Conservation (phyloP, 2,888 invertebrate genomes). For the Geophilus truncorum region DNA sequence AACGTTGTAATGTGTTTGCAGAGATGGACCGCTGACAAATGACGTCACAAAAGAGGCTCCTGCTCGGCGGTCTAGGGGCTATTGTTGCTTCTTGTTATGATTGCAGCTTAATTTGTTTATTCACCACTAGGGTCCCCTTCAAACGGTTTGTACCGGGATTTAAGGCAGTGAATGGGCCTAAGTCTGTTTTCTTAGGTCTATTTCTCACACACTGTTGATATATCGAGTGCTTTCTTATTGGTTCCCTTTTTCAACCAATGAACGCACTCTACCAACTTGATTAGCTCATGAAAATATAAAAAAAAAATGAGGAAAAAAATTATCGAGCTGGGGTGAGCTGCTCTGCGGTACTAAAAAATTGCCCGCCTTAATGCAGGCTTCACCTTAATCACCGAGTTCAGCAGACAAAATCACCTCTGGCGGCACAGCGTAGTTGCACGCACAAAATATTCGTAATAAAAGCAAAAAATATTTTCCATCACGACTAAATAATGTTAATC, state of each 20-base stretch:
- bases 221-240: slow-evolving; percentile 5
- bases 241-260: background rate
- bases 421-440: too few relatives aligned
- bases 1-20: background rate
- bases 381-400: background rate
- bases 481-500: too few relatives aligned
- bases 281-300: background rate
- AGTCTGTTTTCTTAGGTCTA: background rate
- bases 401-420: background rate
- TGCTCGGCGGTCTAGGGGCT: background rate
- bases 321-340: background rate
- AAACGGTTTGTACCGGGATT: slow-evolving; percentile 10
- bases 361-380: slow-evolving; percentile 4
- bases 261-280: background rate
- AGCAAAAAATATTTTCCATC: too few relatives aligned
- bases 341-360: background rate
- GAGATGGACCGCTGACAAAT: background rate
- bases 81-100: background rate
- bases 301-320: background rate
- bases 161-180: background rate
- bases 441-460: too few relatives aligned
- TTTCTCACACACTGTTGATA: slow-evolving; percentile 10
- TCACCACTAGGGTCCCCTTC: background rate
- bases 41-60: background rate
- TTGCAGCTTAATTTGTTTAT: background rate